Percentiles rank a stretch among this genome's conserved stretches.
Evolutionary conservation across 2,888 invertebrate genomes (phyloP).

Genomic region (Torymus tubicola): DNA sequence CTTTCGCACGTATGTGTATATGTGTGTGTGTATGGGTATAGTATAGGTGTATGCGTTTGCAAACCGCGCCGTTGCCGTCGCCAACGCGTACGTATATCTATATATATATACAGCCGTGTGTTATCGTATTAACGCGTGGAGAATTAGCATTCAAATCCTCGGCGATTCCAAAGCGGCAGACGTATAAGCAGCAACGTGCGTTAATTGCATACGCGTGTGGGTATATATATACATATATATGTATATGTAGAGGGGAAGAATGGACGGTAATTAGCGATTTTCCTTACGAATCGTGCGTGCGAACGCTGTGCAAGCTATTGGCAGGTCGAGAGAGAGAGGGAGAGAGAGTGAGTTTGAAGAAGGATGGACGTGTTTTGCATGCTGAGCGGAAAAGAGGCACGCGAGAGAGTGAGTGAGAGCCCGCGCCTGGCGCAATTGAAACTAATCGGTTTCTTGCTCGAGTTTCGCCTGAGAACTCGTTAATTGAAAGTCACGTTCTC

Average conservation of each 20-base stretch:
- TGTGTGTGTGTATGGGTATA: background rate
- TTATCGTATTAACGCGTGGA: constrained; percentile 50
- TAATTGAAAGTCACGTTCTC: too few species aligned
- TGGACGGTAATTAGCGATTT: background rate
- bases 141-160: constrained; percentile 55
- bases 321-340: too few species aligned
- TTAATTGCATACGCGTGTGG: too few species aligned
- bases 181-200: too few species aligned
- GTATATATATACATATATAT: too few species aligned
- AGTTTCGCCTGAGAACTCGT: background rate
- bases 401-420: background rate
- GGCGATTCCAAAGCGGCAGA: constrained; percentile 16
- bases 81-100: too few species aligned
- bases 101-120: constrained; percentile 7
- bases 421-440: background rate
- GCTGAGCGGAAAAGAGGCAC: too few species aligned
- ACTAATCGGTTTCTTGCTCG: constrained; percentile 20
- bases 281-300: constrained; percentile 2
- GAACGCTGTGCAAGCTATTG: background rate
- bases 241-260: too few species aligned
- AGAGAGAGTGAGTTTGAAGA: background rate
- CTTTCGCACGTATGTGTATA: constrained; percentile 7
- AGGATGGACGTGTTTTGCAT: background rate
- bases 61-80: background rate
- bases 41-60: constrained; percentile 5